Evolutionary conservation across 2,113 vertebrate genomes (phyloP), one percentile per base, ranked within the genome.

Genomic region (Noturus placidus): DNA sequence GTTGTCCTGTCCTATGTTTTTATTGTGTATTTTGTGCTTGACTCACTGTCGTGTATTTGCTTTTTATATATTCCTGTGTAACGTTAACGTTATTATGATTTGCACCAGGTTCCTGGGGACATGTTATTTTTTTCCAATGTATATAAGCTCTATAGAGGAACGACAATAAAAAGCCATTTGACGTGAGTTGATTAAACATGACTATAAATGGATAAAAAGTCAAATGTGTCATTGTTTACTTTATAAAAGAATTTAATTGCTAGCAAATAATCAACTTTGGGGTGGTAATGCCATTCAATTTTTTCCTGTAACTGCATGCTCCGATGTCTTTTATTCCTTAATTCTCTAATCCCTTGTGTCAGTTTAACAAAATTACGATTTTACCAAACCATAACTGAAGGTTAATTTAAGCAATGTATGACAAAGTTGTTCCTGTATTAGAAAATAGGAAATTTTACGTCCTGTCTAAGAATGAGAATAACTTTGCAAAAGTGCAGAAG

Each of bases 401-500:
- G n/a, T 84, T 30, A 83, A 42, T 88, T 59, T 86, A 42, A 74
- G 42, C 52, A 46, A 87, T 72, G 35, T 74, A 87, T 87, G 57
- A 70, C 56, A 74, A 82, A 27, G 38, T 42, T 69, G 30, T 80
- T 87, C 38, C 70, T 65, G 25, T n/a, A 38, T 52, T 33, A 56
- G 38, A 88, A 88, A 83, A 84, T 38, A 57, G 82, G 82, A 84
- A 79, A 84, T 8, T 30, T 52, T 72, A 50, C 3, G 38, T 81
- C 63, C 54, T 27, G 54, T 84, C 80, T 87, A 56, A 87, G 42
- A 82, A 82, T 79, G 69, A 80, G 20, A 82, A 74, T 61, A 76
- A 83, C 67, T 19, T 78, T 72, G 33, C 63, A 83, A 67, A 70
- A 87, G 74, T 86, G 61, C 83, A 72, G 52, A 89, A 83, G 59